A percentile compares a stretch with the other conserved stretches of the same genome.
Evolutionary conservation across 2,113 vertebrate genomes (phyloP).

Genomic region (Crotalus horridus): DNA sequence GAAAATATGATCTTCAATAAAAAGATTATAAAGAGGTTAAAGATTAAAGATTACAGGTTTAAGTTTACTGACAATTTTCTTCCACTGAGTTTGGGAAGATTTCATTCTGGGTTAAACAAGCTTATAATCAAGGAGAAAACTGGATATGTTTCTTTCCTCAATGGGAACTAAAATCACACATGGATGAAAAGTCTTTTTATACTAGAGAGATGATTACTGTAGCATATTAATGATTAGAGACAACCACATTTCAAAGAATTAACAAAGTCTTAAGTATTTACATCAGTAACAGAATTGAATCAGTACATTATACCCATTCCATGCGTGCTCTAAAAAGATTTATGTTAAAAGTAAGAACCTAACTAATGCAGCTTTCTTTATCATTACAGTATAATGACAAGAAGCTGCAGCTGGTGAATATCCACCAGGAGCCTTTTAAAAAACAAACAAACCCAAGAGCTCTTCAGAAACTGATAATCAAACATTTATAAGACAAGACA

Average conservation of each 20-base stretch:
- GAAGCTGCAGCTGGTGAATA: neutral
- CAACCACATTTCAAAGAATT: neutral
- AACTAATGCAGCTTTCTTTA: neutral
- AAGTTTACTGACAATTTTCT: neutral
- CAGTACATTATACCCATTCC: neutral
- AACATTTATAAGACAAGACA: neutral
- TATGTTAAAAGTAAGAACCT: neutral
- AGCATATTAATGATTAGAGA: conserved; percentile 1
- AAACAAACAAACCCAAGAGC: neutral
- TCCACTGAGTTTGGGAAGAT: neutral
- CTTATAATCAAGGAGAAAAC: neutral
- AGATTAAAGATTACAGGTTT: neutral
- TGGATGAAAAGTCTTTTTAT: neutral
- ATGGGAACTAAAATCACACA: neutral
- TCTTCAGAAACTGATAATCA: neutral
- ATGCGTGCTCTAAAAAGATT: neutral
- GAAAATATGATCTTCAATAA: neutral
- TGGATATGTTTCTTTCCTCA: neutral
- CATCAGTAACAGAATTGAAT: neutral
- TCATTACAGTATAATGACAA: neutral
- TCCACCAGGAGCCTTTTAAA: too few relatives aligned
- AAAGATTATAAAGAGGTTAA: neutral
- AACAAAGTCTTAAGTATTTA: neutral
- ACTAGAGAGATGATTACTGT: neutral
- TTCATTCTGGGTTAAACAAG: neutral